These are phyloP conservation scores for Bursaphelenchus okinawaensis DNA, from an alignment of 2,888 invertebrate species.

Conservation along the genomic window DNA sequence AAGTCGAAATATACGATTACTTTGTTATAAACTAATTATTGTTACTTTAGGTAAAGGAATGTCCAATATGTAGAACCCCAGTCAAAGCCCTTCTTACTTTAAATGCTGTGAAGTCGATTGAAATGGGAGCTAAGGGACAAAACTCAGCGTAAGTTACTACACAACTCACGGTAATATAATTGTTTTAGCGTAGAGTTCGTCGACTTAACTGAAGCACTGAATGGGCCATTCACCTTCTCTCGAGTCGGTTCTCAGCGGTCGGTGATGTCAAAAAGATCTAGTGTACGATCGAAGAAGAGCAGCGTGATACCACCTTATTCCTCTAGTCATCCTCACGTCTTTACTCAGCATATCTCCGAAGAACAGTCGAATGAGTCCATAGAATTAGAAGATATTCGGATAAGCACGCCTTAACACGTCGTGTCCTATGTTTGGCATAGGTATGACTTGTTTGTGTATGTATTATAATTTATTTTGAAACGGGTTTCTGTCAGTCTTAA, in stretches of 20 bases:
- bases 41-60: slow-evolving; percentile 76
- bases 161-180: not conserved
- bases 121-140: not conserved
- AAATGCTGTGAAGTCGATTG: slow-evolving; percentile 72
- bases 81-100: slow-evolving; percentile 93
- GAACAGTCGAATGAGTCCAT: not conserved
- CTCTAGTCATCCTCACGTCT: not conserved
- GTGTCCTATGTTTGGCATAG: too few species aligned
- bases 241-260: not conserved
- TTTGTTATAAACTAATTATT: not conserved
- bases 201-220: slow-evolving; percentile 50
- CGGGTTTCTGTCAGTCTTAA: not conserved
- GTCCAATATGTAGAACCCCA: slow-evolving; percentile 97
- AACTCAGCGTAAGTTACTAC: not conserved
- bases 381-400: not conserved
- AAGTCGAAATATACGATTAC: not conserved
- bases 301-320: not conserved
- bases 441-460: not conserved
- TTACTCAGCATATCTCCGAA: not conserved
- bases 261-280: not conserved
- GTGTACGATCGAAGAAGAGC: slow-evolving; percentile 4
- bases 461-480: not conserved
- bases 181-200: slow-evolving; percentile 45
- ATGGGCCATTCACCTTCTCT: slow-evolving; percentile 31
- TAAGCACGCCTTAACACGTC: too few species aligned